Evolutionary conservation across 2,888 invertebrate genomes (phyloP).

Genomic region (Brachyopa scutellaris): DNA sequence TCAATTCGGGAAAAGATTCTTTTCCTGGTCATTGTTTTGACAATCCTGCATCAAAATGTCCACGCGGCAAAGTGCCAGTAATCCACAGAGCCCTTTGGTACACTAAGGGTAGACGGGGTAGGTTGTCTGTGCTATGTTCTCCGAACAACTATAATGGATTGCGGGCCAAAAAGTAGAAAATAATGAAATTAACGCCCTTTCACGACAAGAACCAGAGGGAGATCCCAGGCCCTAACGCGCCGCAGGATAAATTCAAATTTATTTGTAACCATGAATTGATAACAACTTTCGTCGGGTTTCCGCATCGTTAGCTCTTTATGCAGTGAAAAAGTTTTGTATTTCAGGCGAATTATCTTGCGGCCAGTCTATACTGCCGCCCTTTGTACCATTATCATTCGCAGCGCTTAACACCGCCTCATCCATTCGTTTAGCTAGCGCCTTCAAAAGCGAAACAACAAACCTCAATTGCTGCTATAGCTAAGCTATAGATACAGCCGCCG

Average conservation of each 20-base stretch:
- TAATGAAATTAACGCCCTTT: neutral
- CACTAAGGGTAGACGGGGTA: no score
- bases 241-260: conserved; percentile 80
- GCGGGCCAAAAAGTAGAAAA: conserved; percentile 1
- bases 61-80: neutral
- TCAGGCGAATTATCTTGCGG: conserved; percentile 69
- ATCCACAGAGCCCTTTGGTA: no score
- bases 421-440: conserved; percentile 21
- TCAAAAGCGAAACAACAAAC: conserved; percentile 52
- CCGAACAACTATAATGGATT: neutral
- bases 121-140: no score
- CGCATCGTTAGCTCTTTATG: conserved; percentile 81
- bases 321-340: conserved; percentile 79
- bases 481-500: no score
- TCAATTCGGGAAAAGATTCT: no score
- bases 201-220: no score
- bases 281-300: conserved; percentile 81
- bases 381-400: conserved; percentile 18
- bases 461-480: neutral
- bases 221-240: no score
- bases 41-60: neutral
- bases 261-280: conserved; percentile 80
- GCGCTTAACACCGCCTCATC: conserved; percentile 24
- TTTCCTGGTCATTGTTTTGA: no score
- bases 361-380: conserved; percentile 1